Conservation (phyloP, 2,797 vertebrate genomes). For the Spheniscus humboldti region DNA sequence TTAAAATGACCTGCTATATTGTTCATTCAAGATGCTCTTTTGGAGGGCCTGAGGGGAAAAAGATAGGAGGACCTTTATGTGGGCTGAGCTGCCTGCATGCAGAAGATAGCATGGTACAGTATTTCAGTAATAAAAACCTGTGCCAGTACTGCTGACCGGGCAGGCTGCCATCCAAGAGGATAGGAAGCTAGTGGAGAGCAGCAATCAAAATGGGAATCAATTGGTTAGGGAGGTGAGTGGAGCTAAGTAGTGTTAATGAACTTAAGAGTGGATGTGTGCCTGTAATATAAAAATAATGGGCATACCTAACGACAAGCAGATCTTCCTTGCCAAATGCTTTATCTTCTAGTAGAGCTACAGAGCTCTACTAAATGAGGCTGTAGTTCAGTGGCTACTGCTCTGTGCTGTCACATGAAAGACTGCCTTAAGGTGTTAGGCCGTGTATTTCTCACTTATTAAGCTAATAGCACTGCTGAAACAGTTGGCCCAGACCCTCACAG, state of each 20-base stretch:
- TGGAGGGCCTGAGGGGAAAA: not conserved
- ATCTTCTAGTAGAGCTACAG: not conserved
- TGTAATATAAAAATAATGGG: slow-evolving; percentile 23
- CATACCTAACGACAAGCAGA: not conserved
- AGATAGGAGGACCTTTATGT: not conserved
- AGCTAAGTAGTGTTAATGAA: slow-evolving; percentile 24
- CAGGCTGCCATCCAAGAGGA: not conserved
- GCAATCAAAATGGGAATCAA: not conserved
- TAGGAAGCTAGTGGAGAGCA: not conserved
- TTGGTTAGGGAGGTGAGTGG: not conserved
- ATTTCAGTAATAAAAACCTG: not conserved
- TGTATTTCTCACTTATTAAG: not conserved
- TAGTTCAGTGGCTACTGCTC: not conserved
- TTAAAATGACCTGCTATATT: not conserved
- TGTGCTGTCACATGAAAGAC: not conserved
- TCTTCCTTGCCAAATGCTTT: not conserved
- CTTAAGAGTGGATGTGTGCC: not conserved
- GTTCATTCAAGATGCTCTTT: not conserved
- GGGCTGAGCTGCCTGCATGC: not conserved
- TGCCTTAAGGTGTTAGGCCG: not conserved
- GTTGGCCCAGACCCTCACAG: not conserved
- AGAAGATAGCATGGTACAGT: not conserved
- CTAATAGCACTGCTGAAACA: not conserved
- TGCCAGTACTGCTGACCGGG: not conserved
- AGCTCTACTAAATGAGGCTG: not conserved